Conservation (phyloP, 2,888 invertebrate species). For the Ferrisia virgata region DNA sequence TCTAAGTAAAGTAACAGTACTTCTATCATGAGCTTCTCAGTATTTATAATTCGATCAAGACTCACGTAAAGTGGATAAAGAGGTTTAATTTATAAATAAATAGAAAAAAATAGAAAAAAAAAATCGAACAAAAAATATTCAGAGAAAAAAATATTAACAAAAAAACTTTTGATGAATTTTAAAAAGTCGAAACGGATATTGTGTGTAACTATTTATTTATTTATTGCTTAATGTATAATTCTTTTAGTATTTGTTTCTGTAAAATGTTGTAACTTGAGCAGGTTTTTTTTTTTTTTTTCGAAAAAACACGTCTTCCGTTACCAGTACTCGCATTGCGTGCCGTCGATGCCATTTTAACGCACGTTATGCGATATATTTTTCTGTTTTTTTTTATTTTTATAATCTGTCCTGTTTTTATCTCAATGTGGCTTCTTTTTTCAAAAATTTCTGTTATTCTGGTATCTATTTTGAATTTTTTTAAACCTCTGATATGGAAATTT, state of each 20-base stretch:
- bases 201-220: not conserved
- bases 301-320: slow-evolving; percentile 23
- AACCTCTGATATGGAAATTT: not conserved
- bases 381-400: not conserved
- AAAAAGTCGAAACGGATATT: slow-evolving; percentile 12
- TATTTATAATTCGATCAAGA: slow-evolving; percentile 10
- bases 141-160: not conserved
- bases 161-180: not conserved
- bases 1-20: not conserved
- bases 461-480: not conserved
- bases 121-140: not conserved
- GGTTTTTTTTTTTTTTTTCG: not conserved
- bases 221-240: slow-evolving; percentile 9
- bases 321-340: slow-evolving; percentile 36
- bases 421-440: not conserved
- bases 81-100: not conserved
- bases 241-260: not conserved
- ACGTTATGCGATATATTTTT: slow-evolving; percentile 18
- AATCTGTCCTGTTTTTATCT: not conserved
- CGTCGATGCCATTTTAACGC: slow-evolving; percentile 24
- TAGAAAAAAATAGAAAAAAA: not conserved
- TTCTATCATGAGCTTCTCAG: not conserved
- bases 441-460: not conserved
- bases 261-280: not conserved
- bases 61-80: not conserved